Base-by-base conservation (phyloP, 2,113 vertebrate species). In the Pelusios castaneus region DNA sequence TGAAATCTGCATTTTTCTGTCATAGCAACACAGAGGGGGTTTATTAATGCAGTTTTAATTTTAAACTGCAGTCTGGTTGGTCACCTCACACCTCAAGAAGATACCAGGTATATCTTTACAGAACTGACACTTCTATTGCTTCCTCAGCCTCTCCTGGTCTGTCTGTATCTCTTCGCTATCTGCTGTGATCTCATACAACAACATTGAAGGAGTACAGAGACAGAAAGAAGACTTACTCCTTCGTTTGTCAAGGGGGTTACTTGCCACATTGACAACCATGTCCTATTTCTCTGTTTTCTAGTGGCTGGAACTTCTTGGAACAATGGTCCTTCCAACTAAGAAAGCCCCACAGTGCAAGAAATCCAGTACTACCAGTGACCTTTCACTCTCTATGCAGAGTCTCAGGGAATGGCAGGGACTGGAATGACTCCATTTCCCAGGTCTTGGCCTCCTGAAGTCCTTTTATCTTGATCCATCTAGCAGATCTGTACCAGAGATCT, bases 71-170 rank as follows among this genome's bases (percentile, higher is more conserved):
- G 16, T 31, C 75, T 47, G 38, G 11, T n/a, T 52, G 14, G 34
- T 21, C 34, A n/a, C 6, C 34, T 52, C 49, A 24, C 3, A 1
- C 31, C 19, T 38, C 34, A 34, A n/a, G 31, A 52, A 24, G 49
- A 52, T 22, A n/a, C 5, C 10, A 6, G 11, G 34, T n/a, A 2
- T 80, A n/a, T n/a, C 21, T 79, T 79, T 13, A 52, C 21, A 4
- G 31, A 79, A 17, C 47, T 29, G 2, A 51, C 3, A 5, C 49
- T 19, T 79, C 49, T 52, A n/a, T 76, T 89, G 70, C 76, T 21
- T 29, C 8, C 47, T 38, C 27, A 52, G 60, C 12, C 10, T 45
- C 22, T 0, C 22, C 45, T 19, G 10, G 1, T 0, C 52, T 80
- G 27, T 27, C 14, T 82, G 6, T 29, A 31, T 24, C 4, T 84